Evolutionary conservation across 2,113 vertebrate species (phyloP), one percentile per base, ranked within the genome.

Genomic region (Gambusia holbrooki): DNA sequence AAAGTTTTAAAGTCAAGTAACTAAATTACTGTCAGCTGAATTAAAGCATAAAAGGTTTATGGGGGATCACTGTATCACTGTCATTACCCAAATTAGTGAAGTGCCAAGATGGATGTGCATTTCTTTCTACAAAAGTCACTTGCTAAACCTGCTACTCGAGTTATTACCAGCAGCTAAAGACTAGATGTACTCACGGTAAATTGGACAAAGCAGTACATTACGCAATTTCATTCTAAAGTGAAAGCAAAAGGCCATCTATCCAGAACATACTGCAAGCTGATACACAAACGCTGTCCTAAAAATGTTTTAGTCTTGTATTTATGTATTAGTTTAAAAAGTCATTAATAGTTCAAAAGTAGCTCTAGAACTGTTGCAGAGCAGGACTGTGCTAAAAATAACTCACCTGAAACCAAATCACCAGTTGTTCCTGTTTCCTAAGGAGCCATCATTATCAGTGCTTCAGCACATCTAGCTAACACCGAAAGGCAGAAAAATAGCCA

Each of bases 141-240:
- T 14, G n/a, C 13, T 65, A 9, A 42, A 60, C 69, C 67, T 74
- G 72, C 17, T 77, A 17, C 33, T 74, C 66, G 45, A 45, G 80
- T 25, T 29, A 66, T 25, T 62, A 30, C 6, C 3, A 62, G 7
- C 11, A 58, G 30, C 9, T 66, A 15, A 17, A 40, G 25, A 76
- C n/a, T 28, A 66, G 7, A n/a, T 10, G 63, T 35, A 1, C 22
- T n/a, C 25, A 8, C 33, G 7, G 1, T 29, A 65, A 51, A 64
- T 37, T 11, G 0, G 5, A 9, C 28, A 51, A 28, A 51, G 1
- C 48, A 4, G 19, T 22, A 51, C 14, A 35, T 30, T 10, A 4
- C 29, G 32, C 3, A 30, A 30, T 30, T 64, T 68, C 32, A 29
- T 25, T 58, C n/a, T 58, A 25, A 25, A 58, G 5, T 58, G 7